A percentile compares a stretch with the other conserved stretches of the same genome.
Evolutionary conservation across 2,797 vertebrate species (phyloP).

Genomic region (Gymnopithys bicolor): DNA sequence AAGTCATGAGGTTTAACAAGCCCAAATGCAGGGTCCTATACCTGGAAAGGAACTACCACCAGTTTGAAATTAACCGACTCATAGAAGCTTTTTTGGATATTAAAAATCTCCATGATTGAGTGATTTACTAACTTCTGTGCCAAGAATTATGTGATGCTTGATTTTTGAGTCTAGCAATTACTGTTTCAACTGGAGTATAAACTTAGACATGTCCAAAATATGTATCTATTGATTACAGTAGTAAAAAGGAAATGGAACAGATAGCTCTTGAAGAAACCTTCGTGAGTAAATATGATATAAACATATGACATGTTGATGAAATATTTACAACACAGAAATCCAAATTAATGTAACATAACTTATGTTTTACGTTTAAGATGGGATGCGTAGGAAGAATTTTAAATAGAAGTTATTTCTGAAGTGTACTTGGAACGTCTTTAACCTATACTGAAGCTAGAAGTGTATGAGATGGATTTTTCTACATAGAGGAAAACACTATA

Average conservation of each 20-base stretch:
- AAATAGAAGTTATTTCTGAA: background rate
- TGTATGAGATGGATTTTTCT: background rate
- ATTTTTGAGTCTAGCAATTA: constrained; percentile 25
- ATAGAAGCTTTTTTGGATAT: background rate
- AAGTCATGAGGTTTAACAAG: background rate
- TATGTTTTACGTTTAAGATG: background rate
- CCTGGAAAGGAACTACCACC: background rate
- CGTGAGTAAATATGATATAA: background rate
- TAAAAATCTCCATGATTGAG: background rate
- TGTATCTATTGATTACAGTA: background rate
- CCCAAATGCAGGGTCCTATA: background rate
- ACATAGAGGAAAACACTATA: background rate
- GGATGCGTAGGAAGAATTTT: background rate
- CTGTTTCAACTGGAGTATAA: constrained; percentile 33
- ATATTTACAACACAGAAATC: background rate
- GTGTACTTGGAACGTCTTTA: background rate
- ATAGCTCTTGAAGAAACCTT: background rate
- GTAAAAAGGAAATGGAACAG: background rate
- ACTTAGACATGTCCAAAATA: background rate
- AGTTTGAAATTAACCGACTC: background rate
- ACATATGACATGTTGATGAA: background rate
- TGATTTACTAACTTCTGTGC: background rate
- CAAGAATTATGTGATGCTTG: constrained; percentile 1
- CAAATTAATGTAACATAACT: background rate
- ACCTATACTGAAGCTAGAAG: background rate